Evolutionary conservation across 2,797 vertebrate species (phyloP), one percentile per base, ranked within the genome.

Genomic region (Mormyrus hasselquistii): DNA sequence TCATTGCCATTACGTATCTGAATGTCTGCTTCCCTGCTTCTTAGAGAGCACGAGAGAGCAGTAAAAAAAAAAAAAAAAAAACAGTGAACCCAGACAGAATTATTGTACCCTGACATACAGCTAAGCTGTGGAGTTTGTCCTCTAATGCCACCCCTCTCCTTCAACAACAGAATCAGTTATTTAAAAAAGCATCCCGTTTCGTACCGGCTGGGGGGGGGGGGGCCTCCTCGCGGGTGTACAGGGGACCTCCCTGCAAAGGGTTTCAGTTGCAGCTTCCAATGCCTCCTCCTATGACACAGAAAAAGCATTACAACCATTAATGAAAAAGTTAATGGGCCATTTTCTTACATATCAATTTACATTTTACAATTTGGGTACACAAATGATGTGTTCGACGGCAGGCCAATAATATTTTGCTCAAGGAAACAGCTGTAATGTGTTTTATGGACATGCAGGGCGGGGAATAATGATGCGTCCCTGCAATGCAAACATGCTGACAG

Each of bases 271-370:
- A 91, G 92, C 93, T 91, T 92, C 95, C 10, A 47, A 93, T 94
- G 94, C 93, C 94, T 94, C 95, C 91, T 96, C 96, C 95, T 96
- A 96, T 96, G 96, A 96, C 96, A 96, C 96, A 96, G 96, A 95
- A 96, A 98, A 98, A 97, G 96, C 96, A 97, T 98, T 98, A 98
- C 97, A 97, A 97, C 97, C 98, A 99, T 99, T 99, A 99, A 99
- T 99, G 98, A 99, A 98, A 98, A 99, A 99, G 98, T 98, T 99
- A 99, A 99, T 99, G 98, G 98, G 95, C 97, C 98, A 98, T 99
- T 98, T 98, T 99, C 97, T 97, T 98, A 98, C 97, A 97, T 98
- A 99, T 99, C 98, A 98, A 99, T 99, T 99, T 98, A 98, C 97
- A 98, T 97, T 97, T 97, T 96, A 97, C 96, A 97, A 96, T 98